Evolutionary conservation across 1,140 invertebrate species (phyloP), one percentile per base, ranked within the genome.

Genomic region (Marisa cornuarietis): DNA sequence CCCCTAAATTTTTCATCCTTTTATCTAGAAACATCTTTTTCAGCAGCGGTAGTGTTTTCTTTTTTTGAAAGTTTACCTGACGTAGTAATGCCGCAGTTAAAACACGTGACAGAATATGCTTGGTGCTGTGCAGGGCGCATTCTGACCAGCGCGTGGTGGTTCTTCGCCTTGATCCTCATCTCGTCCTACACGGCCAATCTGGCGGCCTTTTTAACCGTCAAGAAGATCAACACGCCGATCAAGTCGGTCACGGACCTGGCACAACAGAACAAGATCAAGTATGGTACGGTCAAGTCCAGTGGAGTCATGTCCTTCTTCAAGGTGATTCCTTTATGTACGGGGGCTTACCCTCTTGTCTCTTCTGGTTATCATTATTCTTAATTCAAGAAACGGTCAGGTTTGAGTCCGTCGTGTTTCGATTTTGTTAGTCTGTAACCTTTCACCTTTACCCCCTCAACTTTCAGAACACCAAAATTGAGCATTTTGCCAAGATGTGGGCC

Each of bases 401-500:
- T 42, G n/a, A n/a, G n/a, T n/a, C n/a, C n/a, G n/a, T n/a, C n/a
- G 31, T 42, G 31, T 42, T 42, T 42, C 31, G 31, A 42, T 42
- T 42, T 42, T 4, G 0, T 42, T 42, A 0, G 31, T 42, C 31
- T 42, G 2, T 42, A 2, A 42, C 31, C 31, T 42, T 42, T 42
- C 0, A 42, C 2, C 31, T 42, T 42, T 42, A 6, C n/a, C 52
- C 52, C 14, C 52, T 54, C 52, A 54, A 54, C 52, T 54, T 65
- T 26, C 76, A 77, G 95, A 96, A 98, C 87, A 98, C 97, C 0
- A 98, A 97, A 91, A 98, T 98, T 80, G 96, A 95, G 26, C 97
- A 96, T 62, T 98, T 98, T 91, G 94, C 97, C 87, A 98, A 97
- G 91, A 99, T 99, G 98, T 99, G 97, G 98, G 84, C 85, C 20